These are phyloP conservation scores for Acridotheres tristis DNA, from an alignment of 2,797 vertebrate species.

Conservation along the genomic window DNA sequence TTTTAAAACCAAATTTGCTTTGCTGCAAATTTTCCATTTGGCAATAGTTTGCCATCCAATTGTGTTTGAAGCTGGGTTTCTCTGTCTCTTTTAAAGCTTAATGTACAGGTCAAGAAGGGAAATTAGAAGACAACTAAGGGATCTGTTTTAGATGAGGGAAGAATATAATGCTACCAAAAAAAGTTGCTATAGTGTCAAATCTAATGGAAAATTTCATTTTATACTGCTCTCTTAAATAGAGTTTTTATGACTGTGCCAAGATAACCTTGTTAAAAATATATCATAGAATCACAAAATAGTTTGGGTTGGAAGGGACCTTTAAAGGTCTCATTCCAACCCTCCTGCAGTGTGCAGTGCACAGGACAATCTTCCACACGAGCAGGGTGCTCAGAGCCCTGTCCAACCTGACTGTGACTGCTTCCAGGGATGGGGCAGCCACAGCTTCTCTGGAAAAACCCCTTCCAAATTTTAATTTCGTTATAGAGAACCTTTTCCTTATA, in stretches of 20 bases:
- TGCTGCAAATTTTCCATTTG: background rate
- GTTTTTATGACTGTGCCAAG: background rate
- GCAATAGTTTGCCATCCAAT: background rate
- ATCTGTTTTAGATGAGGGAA: background rate
- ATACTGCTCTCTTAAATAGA: background rate
- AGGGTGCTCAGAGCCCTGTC: background rate
- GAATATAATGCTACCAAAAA: background rate
- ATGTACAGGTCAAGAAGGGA: background rate
- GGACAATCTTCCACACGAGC: background rate
- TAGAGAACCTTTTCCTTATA: background rate
- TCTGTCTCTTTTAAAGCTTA: background rate
- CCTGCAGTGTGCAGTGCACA: background rate
- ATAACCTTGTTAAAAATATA: background rate
- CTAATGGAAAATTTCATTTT: background rate
- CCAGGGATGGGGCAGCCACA: background rate
- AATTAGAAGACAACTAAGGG: background rate
- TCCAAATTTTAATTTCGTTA: too few relatives aligned
- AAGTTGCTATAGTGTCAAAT: background rate
- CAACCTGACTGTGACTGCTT: fast-evolving
- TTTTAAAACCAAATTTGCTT: background rate
- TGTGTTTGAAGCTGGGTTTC: background rate
- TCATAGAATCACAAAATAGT: background rate
- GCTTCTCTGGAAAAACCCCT: background rate
- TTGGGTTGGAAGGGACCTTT: background rate
- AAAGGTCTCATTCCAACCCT: background rate